Percentiles rank a stretch among this genome's conserved stretches.
Evolutionary conservation across 1,140 invertebrate species (phyloP).

Genomic region (Brevipalpus yothersi): DNA sequence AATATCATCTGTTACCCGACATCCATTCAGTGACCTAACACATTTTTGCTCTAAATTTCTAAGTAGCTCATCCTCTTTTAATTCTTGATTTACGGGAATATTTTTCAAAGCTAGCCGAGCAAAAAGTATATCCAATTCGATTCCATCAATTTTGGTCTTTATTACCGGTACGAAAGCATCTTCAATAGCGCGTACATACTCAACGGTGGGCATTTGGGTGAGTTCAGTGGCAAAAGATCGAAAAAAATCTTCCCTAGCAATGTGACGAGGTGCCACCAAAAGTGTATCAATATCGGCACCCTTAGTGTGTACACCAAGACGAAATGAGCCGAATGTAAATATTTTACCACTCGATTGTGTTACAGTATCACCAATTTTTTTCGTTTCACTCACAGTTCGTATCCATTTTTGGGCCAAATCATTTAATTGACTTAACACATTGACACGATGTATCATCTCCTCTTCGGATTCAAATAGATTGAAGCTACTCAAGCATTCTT

Average conservation of each 20-base stretch:
- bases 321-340: conserved; percentile 92
- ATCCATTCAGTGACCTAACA: conserved; percentile 89
- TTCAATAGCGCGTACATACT: conserved; percentile 63
- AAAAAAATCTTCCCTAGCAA: conserved; percentile 84
- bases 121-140: conserved; percentile 88
- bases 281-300: conserved; percentile 96
- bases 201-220: conserved; percentile 61
- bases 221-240: conserved; percentile 73
- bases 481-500: conserved; percentile 53
- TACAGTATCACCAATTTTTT: conserved; percentile 61
- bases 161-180: conserved; percentile 98
- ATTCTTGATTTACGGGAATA: conserved; percentile 55
- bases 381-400: conserved; percentile 52
- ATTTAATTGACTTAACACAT: conserved; percentile 49
- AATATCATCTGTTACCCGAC: conserved; percentile 94
- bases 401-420: conserved; percentile 77
- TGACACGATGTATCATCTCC: conserved; percentile 60
- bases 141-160: conserved; percentile 96
- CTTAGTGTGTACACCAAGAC: conserved; percentile 62
- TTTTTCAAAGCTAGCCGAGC: conserved; percentile 74
- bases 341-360: conserved; percentile 88
- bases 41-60: conserved; percentile 91
- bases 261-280: conserved; percentile 86
- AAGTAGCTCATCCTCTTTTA: conserved; percentile 61
- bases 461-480: conserved; percentile 73